Conservation (phyloP, 1,140 invertebrate species). For the Zaprionus africanus region DNA sequence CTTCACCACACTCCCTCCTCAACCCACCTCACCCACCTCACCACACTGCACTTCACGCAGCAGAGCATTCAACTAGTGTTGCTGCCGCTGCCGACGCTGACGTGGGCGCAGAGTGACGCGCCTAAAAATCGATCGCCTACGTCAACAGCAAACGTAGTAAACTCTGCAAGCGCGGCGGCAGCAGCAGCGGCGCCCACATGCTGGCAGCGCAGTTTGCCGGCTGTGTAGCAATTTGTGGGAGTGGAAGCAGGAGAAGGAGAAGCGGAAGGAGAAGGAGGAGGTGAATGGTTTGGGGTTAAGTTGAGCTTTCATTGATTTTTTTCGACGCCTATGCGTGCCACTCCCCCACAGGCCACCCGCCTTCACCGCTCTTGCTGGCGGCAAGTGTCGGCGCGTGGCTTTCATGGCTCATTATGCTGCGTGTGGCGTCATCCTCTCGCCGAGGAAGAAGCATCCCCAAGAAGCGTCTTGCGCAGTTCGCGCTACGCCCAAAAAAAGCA, state of each 20-base stretch:
- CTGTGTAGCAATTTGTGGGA: conserved; percentile 5
- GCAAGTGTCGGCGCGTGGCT: conserved; percentile 66
- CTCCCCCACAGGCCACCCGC: background rate
- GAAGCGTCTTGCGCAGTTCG: conserved; percentile 43
- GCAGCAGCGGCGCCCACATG: conserved; percentile 26
- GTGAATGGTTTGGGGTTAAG: background rate
- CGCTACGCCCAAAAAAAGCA: conserved; percentile 63
- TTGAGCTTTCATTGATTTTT: conserved; percentile 57
- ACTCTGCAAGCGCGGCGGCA: conserved; percentile 49
- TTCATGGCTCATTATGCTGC: conserved; percentile 69
- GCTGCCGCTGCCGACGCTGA: background rate
- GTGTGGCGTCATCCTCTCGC: conserved; percentile 70
- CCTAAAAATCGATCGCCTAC: conserved; percentile 77
- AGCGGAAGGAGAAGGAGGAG: background rate
- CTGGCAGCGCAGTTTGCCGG: conserved; percentile 35
- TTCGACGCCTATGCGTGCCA: conserved; percentile 43
- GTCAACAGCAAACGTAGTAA: conserved; percentile 80
- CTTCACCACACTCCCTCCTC: background rate
- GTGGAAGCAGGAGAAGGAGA: background rate
- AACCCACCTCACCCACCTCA: background rate
- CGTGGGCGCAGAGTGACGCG: conserved; percentile 39
- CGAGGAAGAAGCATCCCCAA: conserved; percentile 34
- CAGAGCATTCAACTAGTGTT: conserved; percentile 44
- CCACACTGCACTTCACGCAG: background rate
- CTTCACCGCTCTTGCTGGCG: background rate